A percentile compares a stretch with the other conserved stretches of the same genome.
Evolutionary conservation across 1,140 invertebrate genomes (phyloP).

Genomic region (Daktulosphaira vitifoliae): DNA sequence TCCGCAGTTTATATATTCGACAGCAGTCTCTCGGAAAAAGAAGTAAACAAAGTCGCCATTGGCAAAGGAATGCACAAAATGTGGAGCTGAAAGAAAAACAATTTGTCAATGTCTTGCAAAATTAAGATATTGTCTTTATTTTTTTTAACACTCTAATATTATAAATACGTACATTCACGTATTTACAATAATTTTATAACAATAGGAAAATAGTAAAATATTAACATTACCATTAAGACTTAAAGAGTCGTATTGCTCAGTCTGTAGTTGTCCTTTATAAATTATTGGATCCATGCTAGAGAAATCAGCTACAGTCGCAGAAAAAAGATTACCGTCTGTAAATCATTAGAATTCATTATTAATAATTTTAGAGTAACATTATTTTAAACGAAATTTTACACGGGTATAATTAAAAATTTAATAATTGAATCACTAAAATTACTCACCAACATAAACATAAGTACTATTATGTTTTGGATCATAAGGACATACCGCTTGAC

Average conservation of each 20-base stretch:
- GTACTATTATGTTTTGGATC: slow-evolving; percentile 91
- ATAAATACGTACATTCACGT: too few relatives aligned
- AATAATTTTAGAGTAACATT: too few relatives aligned
- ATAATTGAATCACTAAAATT: too few relatives aligned
- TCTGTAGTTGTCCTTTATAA: slow-evolving; percentile 75
- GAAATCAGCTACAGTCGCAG: slow-evolving; percentile 91
- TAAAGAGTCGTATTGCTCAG: slow-evolving; percentile 70
- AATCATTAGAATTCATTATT: too few relatives aligned
- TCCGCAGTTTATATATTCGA: slow-evolving; percentile 93
- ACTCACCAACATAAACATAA: slow-evolving; percentile 56
- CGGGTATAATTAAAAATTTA: too few relatives aligned
- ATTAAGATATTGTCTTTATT: slow-evolving; percentile 28
- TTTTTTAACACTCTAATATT: slow-evolving; percentile 3
- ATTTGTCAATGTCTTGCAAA: slow-evolving; percentile 24
- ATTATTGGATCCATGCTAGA: slow-evolving; percentile 86
- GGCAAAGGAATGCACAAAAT: slow-evolving; percentile 88
- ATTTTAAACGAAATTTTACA: too few relatives aligned
- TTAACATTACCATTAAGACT: slow-evolving; percentile 57
- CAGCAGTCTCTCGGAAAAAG: slow-evolving; percentile 91
- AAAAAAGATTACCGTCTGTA: slow-evolving; percentile 77
- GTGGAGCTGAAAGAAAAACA: slow-evolving; percentile 57
- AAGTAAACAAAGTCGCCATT: slow-evolving; percentile 92
- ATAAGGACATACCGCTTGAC: slow-evolving; percentile 80
- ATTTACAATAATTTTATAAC: background rate
- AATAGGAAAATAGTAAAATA: background rate